Conservation (phyloP, 2,888 invertebrate genomes). For the Oxyteleia sp. region DNA sequence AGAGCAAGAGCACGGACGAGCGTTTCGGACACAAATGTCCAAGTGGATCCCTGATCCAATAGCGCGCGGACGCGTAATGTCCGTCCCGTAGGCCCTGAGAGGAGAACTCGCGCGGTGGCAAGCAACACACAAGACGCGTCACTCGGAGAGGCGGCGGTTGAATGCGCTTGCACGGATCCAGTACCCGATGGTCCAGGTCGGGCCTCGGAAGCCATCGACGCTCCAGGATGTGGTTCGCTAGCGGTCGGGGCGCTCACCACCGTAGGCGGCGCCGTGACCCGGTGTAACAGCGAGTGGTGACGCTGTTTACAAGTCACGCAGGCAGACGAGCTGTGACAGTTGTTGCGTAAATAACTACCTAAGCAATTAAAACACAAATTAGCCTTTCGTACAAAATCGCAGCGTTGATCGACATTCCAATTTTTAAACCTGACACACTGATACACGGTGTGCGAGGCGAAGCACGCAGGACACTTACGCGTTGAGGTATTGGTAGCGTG, state of each 20-base stretch:
- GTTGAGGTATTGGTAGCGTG: background rate
- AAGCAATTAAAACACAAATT: slow-evolving; percentile 14
- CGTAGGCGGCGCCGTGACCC: background rate
- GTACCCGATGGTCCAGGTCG: too few species aligned
- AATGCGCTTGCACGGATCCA: background rate
- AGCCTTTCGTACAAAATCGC: background rate
- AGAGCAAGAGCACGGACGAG: background rate
- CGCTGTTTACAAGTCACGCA: background rate
- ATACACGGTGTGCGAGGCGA: background rate
- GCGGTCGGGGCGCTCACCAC: too few species aligned
- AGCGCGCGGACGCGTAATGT: background rate
- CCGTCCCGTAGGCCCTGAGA: background rate
- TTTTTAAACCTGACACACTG: background rate
- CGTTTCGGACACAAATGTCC: background rate
- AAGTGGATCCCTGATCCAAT: background rate
- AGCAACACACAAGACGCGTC: background rate
- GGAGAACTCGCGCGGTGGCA: background rate
- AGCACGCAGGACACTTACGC: background rate
- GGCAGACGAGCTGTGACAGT: background rate
- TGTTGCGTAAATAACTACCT: background rate
- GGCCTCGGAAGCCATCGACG: too few species aligned
- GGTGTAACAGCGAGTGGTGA: slow-evolving; percentile 15
- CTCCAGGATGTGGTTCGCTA: too few species aligned
- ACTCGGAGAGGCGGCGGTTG: background rate
- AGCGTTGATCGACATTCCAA: background rate